phyloP scores from a whole-genome alignment of 2,888 invertebrate species.

The Dendrolimus houi region DNA sequence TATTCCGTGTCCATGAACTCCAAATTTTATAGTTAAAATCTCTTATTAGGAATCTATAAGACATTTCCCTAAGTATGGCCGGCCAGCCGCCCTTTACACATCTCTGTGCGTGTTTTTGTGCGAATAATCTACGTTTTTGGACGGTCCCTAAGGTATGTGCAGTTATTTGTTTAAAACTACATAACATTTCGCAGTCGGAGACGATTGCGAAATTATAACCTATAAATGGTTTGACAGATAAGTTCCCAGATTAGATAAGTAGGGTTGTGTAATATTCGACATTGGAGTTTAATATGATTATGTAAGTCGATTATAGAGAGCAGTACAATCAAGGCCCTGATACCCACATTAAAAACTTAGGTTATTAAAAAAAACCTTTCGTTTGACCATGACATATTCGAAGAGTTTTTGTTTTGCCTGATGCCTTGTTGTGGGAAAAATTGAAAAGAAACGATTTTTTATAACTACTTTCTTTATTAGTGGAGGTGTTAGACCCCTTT shows the following conservation, averaged over 20 bases:
- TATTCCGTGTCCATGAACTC: conserved; percentile 50
- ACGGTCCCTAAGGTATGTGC: neutral
- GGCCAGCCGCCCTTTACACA: neutral
- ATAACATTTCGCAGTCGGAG: conserved; percentile 39
- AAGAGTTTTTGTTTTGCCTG: too few relatives aligned
- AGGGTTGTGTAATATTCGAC: conserved; percentile 15
- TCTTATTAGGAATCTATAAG: neutral
- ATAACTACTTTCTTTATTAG: too few relatives aligned
- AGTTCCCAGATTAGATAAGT: neutral
- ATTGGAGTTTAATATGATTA: conserved; percentile 1
- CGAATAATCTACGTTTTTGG: neutral
- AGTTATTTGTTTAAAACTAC: conserved; percentile 27
- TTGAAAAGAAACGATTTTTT: too few relatives aligned
- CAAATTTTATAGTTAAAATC: conserved; percentile 27
- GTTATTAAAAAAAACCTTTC: too few relatives aligned
- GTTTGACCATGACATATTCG: too few relatives aligned
- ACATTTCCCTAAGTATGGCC: neutral
- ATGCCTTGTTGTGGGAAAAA: too few relatives aligned
- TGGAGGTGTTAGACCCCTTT: too few relatives aligned
- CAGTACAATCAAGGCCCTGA: too few relatives aligned
- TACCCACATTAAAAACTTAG: too few relatives aligned
- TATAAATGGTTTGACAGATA: conserved; percentile 21
- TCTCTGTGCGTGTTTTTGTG: neutral
- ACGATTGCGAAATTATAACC: conserved; percentile 53
- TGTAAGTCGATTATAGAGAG: too few relatives aligned